These are phyloP conservation scores for Seira sanloemensis DNA, from an alignment of 2,888 invertebrate genomes.

Conservation along the genomic window DNA sequence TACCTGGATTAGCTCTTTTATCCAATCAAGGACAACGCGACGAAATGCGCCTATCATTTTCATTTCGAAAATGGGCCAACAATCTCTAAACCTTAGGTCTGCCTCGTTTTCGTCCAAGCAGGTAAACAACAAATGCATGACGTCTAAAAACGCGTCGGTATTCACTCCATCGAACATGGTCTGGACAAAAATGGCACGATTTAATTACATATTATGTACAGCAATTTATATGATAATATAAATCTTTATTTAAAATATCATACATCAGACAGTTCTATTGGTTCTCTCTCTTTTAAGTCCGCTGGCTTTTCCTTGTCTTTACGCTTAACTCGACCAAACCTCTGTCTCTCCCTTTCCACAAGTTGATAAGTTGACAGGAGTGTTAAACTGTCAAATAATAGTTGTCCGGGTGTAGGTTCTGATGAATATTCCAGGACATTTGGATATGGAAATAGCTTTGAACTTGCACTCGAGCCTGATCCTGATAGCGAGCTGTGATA, in stretches of 20 bases:
- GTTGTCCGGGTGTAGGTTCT: constrained; percentile 13
- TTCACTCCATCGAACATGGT: constrained; percentile 55
- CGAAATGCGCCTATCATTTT: constrained; percentile 60
- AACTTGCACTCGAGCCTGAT: background rate
- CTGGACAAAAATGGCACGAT: constrained; percentile 17
- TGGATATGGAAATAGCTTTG: constrained; percentile 40
- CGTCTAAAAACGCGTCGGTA: constrained; percentile 53
- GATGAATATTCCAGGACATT: background rate
- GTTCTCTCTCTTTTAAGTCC: too few relatives aligned
- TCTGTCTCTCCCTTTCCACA: background rate
- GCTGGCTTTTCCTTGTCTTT: constrained; percentile 21
- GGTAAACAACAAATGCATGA: constrained; percentile 51
- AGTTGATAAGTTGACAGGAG: background rate
- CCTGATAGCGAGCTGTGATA: too few relatives aligned
- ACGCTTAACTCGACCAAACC: background rate
- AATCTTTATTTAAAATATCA: background rate
- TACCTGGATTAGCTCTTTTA: constrained; percentile 61
- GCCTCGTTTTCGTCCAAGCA: constrained; percentile 48
- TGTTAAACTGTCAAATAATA: constrained; percentile 7
- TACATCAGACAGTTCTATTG: too few relatives aligned
- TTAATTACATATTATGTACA: background rate
- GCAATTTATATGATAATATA: background rate
- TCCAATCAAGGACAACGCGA: constrained; percentile 55
- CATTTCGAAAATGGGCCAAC: constrained; percentile 65
- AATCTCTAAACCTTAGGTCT: constrained; percentile 52